A percentile compares a stretch with the other conserved stretches of the same genome.
phyloP scores from a whole-genome alignment of 2,888 invertebrate species.

The Osedax frankpressi region DNA sequence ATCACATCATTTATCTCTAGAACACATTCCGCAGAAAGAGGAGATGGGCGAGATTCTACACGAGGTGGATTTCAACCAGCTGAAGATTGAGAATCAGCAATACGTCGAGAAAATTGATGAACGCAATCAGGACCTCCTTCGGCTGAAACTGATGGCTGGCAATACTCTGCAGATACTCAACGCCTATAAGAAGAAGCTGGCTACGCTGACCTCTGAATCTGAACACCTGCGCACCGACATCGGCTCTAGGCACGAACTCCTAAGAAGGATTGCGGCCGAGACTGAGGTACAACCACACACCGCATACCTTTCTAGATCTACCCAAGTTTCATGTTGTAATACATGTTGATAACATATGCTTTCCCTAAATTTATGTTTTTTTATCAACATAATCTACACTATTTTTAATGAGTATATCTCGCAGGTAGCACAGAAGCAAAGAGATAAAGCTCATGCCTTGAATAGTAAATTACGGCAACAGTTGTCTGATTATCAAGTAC shows the following conservation, averaged over 20 bases:
- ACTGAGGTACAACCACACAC: slow-evolving; percentile 38
- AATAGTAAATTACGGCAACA: slow-evolving; percentile 42
- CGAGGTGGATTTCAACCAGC: slow-evolving; percentile 47
- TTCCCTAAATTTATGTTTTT: neutral
- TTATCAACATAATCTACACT: neutral
- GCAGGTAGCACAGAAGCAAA: slow-evolving; percentile 38
- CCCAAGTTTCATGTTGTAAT: neutral
- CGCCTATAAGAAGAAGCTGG: slow-evolving; percentile 44
- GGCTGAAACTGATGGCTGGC: slow-evolving; percentile 44
- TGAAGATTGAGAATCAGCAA: slow-evolving; percentile 47
- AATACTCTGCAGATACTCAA: slow-evolving; percentile 44
- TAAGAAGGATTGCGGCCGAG: slow-evolving; percentile 39
- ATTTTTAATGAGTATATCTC: no score
- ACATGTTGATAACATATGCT: no score
- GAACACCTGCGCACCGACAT: slow-evolving; percentile 42
- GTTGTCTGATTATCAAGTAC: slow-evolving; percentile 43
- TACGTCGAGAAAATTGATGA: slow-evolving; percentile 47
- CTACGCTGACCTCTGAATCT: slow-evolving; percentile 40
- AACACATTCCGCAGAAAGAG: slow-evolving; percentile 38
- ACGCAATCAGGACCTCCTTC: slow-evolving; percentile 43
- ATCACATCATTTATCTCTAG: neutral
- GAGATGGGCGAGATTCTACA: slow-evolving; percentile 47
- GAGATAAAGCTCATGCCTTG: slow-evolving; percentile 40
- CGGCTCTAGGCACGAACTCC: slow-evolving; percentile 37
- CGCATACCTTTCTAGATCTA: neutral